Evolutionary conservation across 2,888 invertebrate species (phyloP).

Genomic region (Amphiduros pacificus): DNA sequence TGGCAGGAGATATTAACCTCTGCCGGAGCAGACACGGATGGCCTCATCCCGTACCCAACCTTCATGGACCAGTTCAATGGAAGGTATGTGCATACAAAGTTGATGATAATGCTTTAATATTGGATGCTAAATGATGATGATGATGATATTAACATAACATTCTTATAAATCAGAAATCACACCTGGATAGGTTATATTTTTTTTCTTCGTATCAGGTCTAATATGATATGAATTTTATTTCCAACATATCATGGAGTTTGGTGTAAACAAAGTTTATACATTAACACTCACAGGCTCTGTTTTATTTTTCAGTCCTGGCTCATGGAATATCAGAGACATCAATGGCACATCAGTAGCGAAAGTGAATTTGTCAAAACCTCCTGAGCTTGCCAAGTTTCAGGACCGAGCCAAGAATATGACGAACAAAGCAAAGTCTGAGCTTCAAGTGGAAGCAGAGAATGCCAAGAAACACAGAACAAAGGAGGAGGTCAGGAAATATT

Average conservation of each 20-base stretch:
- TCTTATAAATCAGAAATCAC: too few species aligned
- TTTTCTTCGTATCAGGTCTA: too few species aligned
- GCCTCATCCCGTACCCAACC: slow-evolving; percentile 38
- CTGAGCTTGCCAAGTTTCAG: too few species aligned
- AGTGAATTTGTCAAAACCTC: not conserved
- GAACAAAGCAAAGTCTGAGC: too few species aligned
- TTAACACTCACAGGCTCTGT: too few species aligned
- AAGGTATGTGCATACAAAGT: not conserved
- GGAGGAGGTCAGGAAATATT: too few species aligned
- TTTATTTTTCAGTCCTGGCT: not conserved
- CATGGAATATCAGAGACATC: not conserved
- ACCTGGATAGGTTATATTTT: too few species aligned
- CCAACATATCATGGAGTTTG: too few species aligned
- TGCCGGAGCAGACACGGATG: slow-evolving; percentile 37
- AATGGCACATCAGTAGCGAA: not conserved
- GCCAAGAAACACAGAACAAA: not conserved
- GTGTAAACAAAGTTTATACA: too few species aligned
- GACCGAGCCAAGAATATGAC: too few species aligned
- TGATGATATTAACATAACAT: too few species aligned
- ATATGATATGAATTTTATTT: too few species aligned
- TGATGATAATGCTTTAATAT: not conserved
- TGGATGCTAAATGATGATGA: not conserved
- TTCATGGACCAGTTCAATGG: slow-evolving; percentile 42
- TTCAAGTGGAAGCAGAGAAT: not conserved
- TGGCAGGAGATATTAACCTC: slow-evolving; percentile 37